Conservation (phyloP, 2,797 vertebrate genomes). For the Pelobates cultripes region DNA sequence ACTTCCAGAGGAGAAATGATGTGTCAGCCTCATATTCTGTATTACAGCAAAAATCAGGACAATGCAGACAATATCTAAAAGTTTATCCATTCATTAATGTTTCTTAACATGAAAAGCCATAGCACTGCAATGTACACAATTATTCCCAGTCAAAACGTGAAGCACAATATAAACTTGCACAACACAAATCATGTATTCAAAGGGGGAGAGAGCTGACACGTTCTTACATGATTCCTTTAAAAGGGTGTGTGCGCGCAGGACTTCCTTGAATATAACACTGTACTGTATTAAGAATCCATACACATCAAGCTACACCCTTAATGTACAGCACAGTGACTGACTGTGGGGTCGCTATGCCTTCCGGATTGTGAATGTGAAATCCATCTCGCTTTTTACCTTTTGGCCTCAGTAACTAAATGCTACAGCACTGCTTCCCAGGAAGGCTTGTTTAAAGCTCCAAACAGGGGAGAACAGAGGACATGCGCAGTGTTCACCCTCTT, state of each 20-base stretch:
- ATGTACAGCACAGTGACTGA: neutral
- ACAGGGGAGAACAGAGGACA: slow-evolving; percentile 56
- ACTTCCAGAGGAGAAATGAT: no score
- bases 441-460: slow-evolving; percentile 43
- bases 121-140: neutral
- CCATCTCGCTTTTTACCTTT: slow-evolving; percentile 27
- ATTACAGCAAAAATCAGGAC: no score
- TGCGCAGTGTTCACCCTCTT: slow-evolving; percentile 61
- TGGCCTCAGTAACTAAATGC: slow-evolving; percentile 12
- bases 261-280: neutral
- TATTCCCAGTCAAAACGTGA: neutral
- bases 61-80: no score
- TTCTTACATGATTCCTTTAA: neutral
- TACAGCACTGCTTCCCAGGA: slow-evolving; percentile 18
- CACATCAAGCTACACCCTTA: neutral
- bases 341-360: neutral
- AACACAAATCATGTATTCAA: no score
- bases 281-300: neutral
- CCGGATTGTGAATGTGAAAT: slow-evolving; percentile 12
- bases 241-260: neutral
- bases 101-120: no score
- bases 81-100: no score
- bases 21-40: no score
- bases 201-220: no score
- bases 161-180: no score